phyloP scores from a whole-genome alignment of 2,888 invertebrate genomes.

The Nesidiocoris tenuis region DNA sequence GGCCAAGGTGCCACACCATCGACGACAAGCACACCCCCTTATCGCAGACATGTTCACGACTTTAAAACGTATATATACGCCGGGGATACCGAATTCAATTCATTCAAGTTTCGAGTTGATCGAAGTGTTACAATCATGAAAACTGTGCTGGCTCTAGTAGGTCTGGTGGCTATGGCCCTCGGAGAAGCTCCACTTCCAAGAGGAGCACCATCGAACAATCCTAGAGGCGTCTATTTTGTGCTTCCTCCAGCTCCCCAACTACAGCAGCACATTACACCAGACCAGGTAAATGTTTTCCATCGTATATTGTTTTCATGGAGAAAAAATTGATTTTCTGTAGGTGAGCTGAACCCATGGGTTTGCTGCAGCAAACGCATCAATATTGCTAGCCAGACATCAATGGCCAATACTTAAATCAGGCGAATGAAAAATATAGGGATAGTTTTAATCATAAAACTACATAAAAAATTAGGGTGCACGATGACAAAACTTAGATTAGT shows the following conservation, averaged over 20 bases:
- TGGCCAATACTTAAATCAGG: no score
- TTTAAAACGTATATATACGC: constrained; percentile 11
- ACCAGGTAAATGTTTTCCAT: constrained; percentile 33
- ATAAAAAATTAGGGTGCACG: no score
- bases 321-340: no score
- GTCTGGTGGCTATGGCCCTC: constrained; percentile 21
- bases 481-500: no score
- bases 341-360: no score
- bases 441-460: no score
- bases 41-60: not conserved
- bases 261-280: constrained; percentile 31
- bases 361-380: no score
- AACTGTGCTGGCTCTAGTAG: constrained; percentile 23
- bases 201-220: constrained; percentile 27
- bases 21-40: constrained; percentile 20
- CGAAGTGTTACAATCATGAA: constrained; percentile 19
- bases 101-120: constrained; percentile 15
- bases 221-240: constrained; percentile 34
- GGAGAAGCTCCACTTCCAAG: constrained; percentile 27
- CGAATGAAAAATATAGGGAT: no score
- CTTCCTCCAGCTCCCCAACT: constrained; percentile 30
- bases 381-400: no score
- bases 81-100: not conserved
- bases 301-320: no score
- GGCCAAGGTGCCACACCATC: constrained; percentile 34